Evolutionary conservation across 2,113 vertebrate species (phyloP).

Genomic region (Steatornis caripensis): DNA sequence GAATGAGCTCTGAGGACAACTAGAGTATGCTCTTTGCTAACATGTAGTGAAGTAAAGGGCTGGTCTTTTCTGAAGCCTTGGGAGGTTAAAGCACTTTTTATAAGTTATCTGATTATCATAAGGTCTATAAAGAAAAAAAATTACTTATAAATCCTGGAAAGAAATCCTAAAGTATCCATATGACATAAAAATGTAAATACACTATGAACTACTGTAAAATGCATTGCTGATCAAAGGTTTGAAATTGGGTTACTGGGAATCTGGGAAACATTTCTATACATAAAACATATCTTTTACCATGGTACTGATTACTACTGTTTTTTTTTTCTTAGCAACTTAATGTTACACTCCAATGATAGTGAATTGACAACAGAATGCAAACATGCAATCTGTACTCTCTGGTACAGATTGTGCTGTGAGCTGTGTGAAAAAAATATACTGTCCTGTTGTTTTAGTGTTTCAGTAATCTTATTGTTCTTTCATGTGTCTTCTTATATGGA

Average conservation of each 20-base stretch:
- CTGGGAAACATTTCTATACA: background rate
- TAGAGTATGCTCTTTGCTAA: background rate
- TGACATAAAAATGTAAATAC: background rate
- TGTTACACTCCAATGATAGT: background rate
- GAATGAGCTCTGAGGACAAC: background rate
- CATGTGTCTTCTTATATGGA: background rate
- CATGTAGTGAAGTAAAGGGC: background rate
- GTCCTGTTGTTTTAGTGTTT: background rate
- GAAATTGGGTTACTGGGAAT: background rate
- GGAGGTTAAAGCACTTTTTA: background rate
- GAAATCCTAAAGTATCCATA: background rate
- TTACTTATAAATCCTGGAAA: background rate
- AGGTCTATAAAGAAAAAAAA: background rate
- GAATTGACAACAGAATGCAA: background rate
- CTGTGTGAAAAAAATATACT: background rate
- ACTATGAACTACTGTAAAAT: background rate
- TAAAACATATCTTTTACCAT: background rate
- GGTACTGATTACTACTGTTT: background rate
- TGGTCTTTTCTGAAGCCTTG: background rate
- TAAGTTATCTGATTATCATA: background rate
- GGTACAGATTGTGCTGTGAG: background rate
- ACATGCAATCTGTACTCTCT: background rate
- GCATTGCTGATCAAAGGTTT: background rate
- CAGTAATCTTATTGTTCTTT: background rate
- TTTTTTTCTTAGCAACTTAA: background rate